Evolutionary conservation across 2,113 vertebrate genomes (phyloP), one percentile per base, ranked within the genome.

Genomic region (Gorsachius goisagi): DNA sequence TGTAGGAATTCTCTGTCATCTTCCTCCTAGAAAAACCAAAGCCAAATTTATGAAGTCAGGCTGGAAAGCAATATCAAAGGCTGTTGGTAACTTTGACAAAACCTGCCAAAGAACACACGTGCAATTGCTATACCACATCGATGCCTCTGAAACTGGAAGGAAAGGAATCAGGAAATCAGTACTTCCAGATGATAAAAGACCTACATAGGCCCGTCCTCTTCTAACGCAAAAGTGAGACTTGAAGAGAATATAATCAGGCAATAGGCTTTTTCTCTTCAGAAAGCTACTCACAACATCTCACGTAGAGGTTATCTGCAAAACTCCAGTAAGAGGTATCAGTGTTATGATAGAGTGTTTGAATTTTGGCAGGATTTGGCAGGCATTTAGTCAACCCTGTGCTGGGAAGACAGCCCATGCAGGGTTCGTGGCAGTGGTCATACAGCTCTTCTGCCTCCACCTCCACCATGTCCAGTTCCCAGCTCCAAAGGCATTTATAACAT

Each of bases 61-160:
- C 44, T 88, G 72, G 79, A 95, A 95, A 92, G 23, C 10, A 50
- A 11, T 35, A 90, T 92, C 68, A 93, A 96, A 93, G 14, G 4
- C 53, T 6, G 2, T 16, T 75, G 59, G 68, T 68, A 88, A 77
- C 66, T 85, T 89, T 84, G 47, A 92, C 4, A 0, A 77, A 86
- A 90, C 21, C n/a, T 91, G 73, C 39, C 92, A 94, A 77, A 52
- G 41, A 75, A 78, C n/a, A 37, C 13, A n/a, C 28, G 22, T 52
- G 33, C 53, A 58, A 50, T 79, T 91, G 88, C 37, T 37, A 75
- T 69, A 63, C 22, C n/a, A 23, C 1, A 0, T 60, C 58, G 56
- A 28, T 15, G 14, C 17, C 63, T 87, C 80, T 95, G 85, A 82
- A 93, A 89, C 22, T 66, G 59, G 58, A 91, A 55, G 69, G 86